phyloP scores from a whole-genome alignment of 2,113 vertebrate genomes.

The Grallaria varia region DNA sequence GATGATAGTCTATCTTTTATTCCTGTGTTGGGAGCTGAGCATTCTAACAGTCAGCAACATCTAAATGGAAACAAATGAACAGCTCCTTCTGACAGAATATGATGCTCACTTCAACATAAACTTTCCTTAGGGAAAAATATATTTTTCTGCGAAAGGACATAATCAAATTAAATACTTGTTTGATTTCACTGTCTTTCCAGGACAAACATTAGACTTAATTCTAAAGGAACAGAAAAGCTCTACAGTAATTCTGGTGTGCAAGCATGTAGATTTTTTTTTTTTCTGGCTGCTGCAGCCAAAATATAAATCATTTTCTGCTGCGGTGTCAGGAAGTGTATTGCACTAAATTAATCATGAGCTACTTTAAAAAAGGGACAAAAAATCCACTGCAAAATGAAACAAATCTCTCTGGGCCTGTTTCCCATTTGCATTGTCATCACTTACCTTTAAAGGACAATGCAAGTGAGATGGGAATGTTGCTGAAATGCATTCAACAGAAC shows the following conservation, averaged over 20 bases:
- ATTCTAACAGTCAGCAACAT: not conserved
- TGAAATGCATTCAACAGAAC: constrained; percentile 2
- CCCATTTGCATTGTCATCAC: constrained; percentile 63
- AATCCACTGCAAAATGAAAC: constrained; percentile 53
- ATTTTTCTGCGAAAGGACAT: not conserved
- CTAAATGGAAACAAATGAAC: not conserved
- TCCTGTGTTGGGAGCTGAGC: not conserved
- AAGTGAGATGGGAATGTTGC: constrained; percentile 25
- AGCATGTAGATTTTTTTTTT: constrained; percentile 14
- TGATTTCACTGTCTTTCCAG: constrained; percentile 4
- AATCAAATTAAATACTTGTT: not conserved
- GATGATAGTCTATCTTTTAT: not conserved
- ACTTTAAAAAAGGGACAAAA: constrained; percentile 46
- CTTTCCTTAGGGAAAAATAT: not conserved
- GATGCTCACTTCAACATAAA: not conserved
- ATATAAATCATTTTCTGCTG: constrained; percentile 38
- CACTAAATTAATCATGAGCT: constrained; percentile 60
- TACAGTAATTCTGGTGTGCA: not conserved
- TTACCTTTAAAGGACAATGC: constrained; percentile 35
- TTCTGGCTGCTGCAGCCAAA: constrained; percentile 33
- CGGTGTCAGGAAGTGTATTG: constrained; percentile 30
- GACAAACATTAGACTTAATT: not conserved
- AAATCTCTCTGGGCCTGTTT: constrained; percentile 49
- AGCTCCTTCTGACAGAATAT: not conserved
- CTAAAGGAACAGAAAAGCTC: constrained; percentile 6